Percentiles rank a stretch among this genome's conserved stretches.
Evolutionary conservation across 2,888 invertebrate species (phyloP).

Genomic region (Anarsia innoxiella): DNA sequence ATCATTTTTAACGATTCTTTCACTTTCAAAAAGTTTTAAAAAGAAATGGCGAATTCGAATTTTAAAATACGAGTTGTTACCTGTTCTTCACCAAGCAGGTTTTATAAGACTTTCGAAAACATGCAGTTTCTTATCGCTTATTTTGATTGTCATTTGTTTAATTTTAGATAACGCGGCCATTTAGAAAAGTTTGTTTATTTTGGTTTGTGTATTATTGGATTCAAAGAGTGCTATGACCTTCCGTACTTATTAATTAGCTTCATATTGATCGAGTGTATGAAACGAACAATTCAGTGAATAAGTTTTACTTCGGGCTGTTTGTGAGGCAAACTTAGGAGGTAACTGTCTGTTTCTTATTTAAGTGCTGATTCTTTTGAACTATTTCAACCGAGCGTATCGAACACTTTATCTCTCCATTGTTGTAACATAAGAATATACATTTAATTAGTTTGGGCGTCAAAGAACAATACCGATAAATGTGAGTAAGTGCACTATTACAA

Average conservation of each 20-base stretch:
- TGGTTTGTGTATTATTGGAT: background rate
- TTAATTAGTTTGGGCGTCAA: slow-evolving; percentile 37
- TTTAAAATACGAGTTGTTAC: too few species aligned
- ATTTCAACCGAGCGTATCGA: slow-evolving; percentile 12
- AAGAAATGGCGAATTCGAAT: too few species aligned
- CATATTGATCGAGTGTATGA: slow-evolving; percentile 5
- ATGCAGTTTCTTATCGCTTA: too few species aligned
- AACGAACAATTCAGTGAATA: too few species aligned
- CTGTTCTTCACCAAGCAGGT: too few species aligned
- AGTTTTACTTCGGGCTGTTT: too few species aligned
- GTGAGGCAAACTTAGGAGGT: background rate
- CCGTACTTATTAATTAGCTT: background rate
- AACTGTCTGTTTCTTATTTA: background rate
- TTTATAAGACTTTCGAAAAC: too few species aligned
- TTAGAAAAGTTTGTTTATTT: too few species aligned
- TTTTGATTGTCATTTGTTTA: too few species aligned
- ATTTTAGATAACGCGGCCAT: too few species aligned
- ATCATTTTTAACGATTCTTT: too few species aligned
- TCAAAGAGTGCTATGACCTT: slow-evolving; percentile 3
- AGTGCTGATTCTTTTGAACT: background rate
- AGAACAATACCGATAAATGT: slow-evolving; percentile 38
- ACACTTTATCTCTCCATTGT: slow-evolving; percentile 29
- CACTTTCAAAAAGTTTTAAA: too few species aligned
- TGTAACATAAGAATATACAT: slow-evolving; percentile 24
- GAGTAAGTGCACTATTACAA: slow-evolving; percentile 18